Evolutionary conservation across 2,797 vertebrate species (phyloP).

Genomic region (Anniella stebbinsi): DNA sequence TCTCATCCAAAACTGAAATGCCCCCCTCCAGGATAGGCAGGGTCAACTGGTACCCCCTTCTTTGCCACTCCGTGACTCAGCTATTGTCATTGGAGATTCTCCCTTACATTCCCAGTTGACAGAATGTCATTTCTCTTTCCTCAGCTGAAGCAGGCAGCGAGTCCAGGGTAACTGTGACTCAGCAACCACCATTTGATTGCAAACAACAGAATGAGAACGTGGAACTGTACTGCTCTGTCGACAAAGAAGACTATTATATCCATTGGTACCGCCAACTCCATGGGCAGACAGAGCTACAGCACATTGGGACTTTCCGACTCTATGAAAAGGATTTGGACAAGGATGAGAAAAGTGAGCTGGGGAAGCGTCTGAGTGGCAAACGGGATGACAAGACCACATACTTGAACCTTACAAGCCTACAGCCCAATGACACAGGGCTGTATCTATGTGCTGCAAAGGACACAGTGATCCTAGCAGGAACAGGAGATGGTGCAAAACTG

Average conservation of each 20-base stretch:
- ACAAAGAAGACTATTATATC: not conserved
- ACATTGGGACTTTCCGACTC: not conserved
- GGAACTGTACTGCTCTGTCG: not conserved
- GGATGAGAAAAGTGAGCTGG: not conserved
- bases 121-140: not conserved
- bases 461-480: constrained; percentile 3
- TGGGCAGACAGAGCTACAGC: not conserved
- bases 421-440: not conserved
- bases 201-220: too few relatives aligned
- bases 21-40: not conserved
- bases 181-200: not conserved
- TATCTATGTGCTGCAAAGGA: not conserved
- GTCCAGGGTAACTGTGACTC: not conserved
- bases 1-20: not conserved
- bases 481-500: not conserved
- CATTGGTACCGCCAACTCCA: constrained; percentile 6
- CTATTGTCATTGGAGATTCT: not conserved
- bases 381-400: fast-evolving
- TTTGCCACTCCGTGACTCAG: too few relatives aligned
- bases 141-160: not conserved
- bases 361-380: not conserved
- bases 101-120: not conserved
- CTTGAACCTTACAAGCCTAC: not conserved
- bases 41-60: not conserved
- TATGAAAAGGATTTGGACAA: fast-evolving